Percentiles rank a stretch among this genome's conserved stretches.
phyloP scores from a whole-genome alignment of 2,888 invertebrate species.

The Catocala nupta region DNA sequence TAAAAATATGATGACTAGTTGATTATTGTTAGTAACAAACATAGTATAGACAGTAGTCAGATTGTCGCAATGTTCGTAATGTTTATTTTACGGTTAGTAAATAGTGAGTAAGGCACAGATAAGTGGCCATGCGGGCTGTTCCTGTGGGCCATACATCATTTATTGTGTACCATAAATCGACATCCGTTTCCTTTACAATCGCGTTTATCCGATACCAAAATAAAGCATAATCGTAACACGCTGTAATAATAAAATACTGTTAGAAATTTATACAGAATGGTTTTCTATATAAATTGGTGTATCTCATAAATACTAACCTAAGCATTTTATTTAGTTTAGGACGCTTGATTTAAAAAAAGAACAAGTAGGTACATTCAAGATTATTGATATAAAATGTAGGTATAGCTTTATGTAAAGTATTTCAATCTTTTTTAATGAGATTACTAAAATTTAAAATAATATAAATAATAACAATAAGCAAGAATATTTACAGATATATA shows the following conservation, averaged over 20 bases:
- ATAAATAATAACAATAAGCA: no score
- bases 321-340: no score
- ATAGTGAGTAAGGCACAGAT: constrained; percentile 29
- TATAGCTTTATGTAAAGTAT: no score
- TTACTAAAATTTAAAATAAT: no score
- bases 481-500: no score
- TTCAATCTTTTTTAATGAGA: no score
- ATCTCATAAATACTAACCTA: no score
- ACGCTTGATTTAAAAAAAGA: no score
- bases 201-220: neutral
- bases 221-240: neutral
- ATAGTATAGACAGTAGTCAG: constrained; percentile 24
- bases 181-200: constrained; percentile 31
- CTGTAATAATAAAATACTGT: neutral
- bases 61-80: constrained; percentile 43
- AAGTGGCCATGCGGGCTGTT: constrained; percentile 43
- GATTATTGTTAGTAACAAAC: constrained; percentile 41
- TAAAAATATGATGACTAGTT: constrained; percentile 35
- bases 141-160: constrained; percentile 32
- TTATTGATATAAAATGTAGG: no score
- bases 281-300: neutral
- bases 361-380: no score
- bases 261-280: neutral
- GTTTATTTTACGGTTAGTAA: constrained; percentile 37
- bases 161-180: constrained; percentile 26